Evolutionary conservation across 2,797 vertebrate species (phyloP), one percentile per base, ranked within the genome.

Genomic region (Poecilia picta): DNA sequence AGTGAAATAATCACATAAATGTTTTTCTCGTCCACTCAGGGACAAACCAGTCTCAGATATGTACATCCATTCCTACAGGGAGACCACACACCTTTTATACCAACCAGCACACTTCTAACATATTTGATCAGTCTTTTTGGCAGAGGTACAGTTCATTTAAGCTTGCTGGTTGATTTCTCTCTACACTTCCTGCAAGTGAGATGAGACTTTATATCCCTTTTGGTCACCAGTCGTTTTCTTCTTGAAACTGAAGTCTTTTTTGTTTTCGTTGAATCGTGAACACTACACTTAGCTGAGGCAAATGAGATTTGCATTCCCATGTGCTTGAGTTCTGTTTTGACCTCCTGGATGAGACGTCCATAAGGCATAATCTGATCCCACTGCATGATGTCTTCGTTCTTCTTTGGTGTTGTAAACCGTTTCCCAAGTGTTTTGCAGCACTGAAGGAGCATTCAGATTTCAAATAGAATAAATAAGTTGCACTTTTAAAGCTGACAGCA

Each of bases 371-470:
- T 53, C 20, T 53, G 51, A 51, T 25, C 8, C 53, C 11, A 8
- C 20, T 11, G 10, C n/a, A 23, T 55, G 53, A 55, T 10, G 3
- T n/a, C 53, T 55, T n/a, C 0, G 25, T n/a, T 55, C 25, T 55
- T 55, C 25, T n/a, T n/a, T 55, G 53, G 25, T 25, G 53, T n/a
- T 4, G 25, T n/a, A 55, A 55, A 55, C 53, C 25, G 2, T 31
- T 75, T 81, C 28, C 73, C 47, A 33, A 83, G 68, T 74, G 72
- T 64, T 77, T 80, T 62, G 81, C 74, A 75, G n/a, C 31, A 16
- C 64, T 82, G 7, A 1, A 86, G 75, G 66, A 5, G 1, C n/a
- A 43, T 55, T 64, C 1, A 45, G n/a, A 36, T 74, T 83, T 85
- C 74, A 82, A 85, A 73, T 74, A 23, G 53, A 47, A 57, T 39